These are phyloP conservation scores for Dinoponera quadriceps DNA, from an alignment of 1,140 invertebrate species.

Conservation along the genomic window DNA sequence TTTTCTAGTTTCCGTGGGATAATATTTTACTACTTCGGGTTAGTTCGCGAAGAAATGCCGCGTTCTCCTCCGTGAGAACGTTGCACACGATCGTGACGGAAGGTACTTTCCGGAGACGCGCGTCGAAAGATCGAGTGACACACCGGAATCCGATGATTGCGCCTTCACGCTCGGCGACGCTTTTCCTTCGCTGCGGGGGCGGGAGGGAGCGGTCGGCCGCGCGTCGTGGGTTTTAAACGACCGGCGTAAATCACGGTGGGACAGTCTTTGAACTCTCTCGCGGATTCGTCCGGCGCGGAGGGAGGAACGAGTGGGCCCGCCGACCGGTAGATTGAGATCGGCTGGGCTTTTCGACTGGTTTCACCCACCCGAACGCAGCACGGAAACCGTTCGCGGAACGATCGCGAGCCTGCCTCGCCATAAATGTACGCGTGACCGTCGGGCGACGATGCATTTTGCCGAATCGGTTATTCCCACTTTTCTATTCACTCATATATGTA, in stretches of 20 bases:
- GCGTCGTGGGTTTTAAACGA: conserved; percentile 67
- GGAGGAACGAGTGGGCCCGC: conserved; percentile 37
- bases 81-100: too few relatives aligned
- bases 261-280: conserved; percentile 62
- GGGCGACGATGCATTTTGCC: too few relatives aligned
- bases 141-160: neutral
- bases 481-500: too few relatives aligned
- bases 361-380: conserved; percentile 58
- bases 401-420: conserved; percentile 56
- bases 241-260: conserved; percentile 59
- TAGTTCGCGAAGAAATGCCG: too few relatives aligned
- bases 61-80: too few relatives aligned
- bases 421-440: conserved; percentile 57
- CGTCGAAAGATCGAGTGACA: conserved; percentile 20
- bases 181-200: conserved; percentile 19
- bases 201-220: conserved; percentile 7
- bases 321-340: conserved; percentile 59
- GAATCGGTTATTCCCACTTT: too few relatives aligned
- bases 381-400: conserved; percentile 45
- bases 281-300: conserved; percentile 22
- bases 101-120: neutral
- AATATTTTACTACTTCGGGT: too few relatives aligned
- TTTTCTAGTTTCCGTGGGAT: too few relatives aligned
- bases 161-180: conserved; percentile 9
- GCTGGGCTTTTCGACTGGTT: conserved; percentile 61